Percentiles rank a stretch among this genome's conserved stretches.
Conservation (phyloP, 64 coral and sea anemone genomes). For the Hydrozoanthus tunicans region DNA sequence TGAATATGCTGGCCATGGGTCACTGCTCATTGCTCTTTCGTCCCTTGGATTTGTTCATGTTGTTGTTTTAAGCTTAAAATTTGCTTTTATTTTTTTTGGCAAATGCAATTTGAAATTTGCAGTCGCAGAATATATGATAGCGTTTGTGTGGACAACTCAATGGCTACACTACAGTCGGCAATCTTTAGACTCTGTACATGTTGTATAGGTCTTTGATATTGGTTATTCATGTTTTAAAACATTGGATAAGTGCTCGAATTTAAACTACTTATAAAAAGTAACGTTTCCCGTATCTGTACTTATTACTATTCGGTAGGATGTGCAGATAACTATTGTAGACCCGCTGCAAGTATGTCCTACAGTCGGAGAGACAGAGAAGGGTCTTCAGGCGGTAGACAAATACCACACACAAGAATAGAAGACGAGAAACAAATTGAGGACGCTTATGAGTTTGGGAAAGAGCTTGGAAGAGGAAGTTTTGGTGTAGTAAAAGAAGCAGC, state of each 20-base stretch:
- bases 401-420: slow-evolving; percentile 93
- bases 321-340: slow-evolving; percentile 13
- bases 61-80: neutral
- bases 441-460: slow-evolving; percentile 89
- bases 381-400: slow-evolving; percentile 57
- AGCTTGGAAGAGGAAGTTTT: slow-evolving; percentile 95
- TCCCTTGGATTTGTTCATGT: neutral
- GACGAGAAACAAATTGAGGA: slow-evolving; percentile 94
- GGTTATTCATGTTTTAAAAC: neutral
- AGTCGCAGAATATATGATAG: too few relatives aligned
- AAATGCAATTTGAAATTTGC: neutral
- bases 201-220: neutral
- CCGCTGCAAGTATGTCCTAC: slow-evolving; percentile 71
- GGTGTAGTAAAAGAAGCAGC: slow-evolving; percentile 92
- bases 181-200: neutral
- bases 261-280: slow-evolving; percentile 1
- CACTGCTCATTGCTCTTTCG: neutral
- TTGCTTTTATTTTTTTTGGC: neutral
- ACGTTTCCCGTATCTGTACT: neutral
- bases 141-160: too few relatives aligned
- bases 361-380: slow-evolving; percentile 68
- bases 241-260: neutral
- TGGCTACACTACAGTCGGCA: too few relatives aligned
- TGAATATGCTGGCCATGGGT: neutral
- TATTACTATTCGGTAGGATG: slow-evolving; percentile 10